Evolutionary conservation across 2,113 vertebrate genomes (phyloP), one percentile per base, ranked within the genome.

Genomic region (Tupaia chinensis): DNA sequence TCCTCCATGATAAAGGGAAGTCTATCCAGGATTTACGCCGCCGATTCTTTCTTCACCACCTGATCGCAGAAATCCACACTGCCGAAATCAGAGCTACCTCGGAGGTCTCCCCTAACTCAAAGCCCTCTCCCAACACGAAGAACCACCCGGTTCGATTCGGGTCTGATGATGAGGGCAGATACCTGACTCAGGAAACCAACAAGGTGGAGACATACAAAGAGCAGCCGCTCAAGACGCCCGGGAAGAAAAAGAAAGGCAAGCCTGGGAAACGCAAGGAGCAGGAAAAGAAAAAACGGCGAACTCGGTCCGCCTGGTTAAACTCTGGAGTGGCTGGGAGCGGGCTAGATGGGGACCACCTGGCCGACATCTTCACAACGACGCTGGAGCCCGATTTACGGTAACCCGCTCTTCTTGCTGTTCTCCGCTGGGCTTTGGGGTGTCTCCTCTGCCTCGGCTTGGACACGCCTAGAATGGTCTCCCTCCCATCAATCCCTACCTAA

Each of bases 1-100:
- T 99, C 29, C 98, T 99, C 98, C 99, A 99, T 15, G 99, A 99
- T 98, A 99, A 99, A 93, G 99, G 99, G 20, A 99, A 99, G 92
- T 99, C 99, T 68, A 98, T 99, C 93, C 99, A 99, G 94, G 99
- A 99, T 78, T 97, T 99, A 77, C 98, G 99, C 94, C 99, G 99
- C 68, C 99, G 99, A 29, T 99, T 98, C 96, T 99, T 99, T 98
- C 98, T 99, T 22, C 99, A 99, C 69, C 98, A 99, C 94, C 98
- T 99, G 90, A 99, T 99, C 0, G 99, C 99, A 6, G 99, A 99
- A 29, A 99, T 99, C 86, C 99, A 99, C 98, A 99, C 99, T 0
- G 99, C 99, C 0, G 99, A 99, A 84, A 99, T 99, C 89, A 99
- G 98, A 29, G 97, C 98, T 27, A 98, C 96, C 73, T 98, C 97